These are phyloP conservation scores for Tympanoctomys barrerae DNA, from an alignment of 2,797 vertebrate genomes.

Conservation along the genomic window DNA sequence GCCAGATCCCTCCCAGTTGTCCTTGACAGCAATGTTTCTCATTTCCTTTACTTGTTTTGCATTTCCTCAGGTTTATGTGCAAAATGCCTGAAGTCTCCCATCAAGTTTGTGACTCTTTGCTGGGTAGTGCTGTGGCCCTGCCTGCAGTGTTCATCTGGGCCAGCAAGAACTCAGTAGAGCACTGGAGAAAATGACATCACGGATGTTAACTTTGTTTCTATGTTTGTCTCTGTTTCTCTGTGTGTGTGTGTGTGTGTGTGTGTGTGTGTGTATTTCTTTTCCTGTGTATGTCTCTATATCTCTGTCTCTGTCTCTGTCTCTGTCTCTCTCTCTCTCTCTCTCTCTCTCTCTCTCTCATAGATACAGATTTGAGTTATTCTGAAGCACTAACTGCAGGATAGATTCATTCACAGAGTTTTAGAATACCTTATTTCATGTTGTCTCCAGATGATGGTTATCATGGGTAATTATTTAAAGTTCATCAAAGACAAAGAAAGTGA, in stretches of 20 bases:
- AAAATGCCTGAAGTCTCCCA: neutral
- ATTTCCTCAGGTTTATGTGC: neutral
- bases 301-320: neutral
- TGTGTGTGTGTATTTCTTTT: neutral
- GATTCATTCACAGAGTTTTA: neutral
- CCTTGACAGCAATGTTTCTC: neutral
- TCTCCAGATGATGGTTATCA: neutral
- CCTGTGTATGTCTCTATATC: neutral
- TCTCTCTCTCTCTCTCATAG: neutral
- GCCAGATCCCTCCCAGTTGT: neutral
- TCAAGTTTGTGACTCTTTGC: neutral
- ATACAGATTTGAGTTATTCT: constrained; percentile 22
- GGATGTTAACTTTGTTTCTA: neutral
- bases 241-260: no score
- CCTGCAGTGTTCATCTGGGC: neutral
- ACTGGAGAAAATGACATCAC: neutral
- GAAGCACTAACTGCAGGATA: neutral
- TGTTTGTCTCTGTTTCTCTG: neutral
- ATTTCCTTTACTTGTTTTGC: constrained; percentile 23
- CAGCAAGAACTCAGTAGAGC: neutral
- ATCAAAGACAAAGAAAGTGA: neutral
- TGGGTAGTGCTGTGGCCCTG: neutral
- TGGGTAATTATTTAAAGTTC: constrained; percentile 31
- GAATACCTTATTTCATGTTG: neutral
- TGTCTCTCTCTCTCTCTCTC: neutral